Conservation (phyloP, 35 echinoderm and acorn worm genomes). For the Anneissia japonica region DNA sequence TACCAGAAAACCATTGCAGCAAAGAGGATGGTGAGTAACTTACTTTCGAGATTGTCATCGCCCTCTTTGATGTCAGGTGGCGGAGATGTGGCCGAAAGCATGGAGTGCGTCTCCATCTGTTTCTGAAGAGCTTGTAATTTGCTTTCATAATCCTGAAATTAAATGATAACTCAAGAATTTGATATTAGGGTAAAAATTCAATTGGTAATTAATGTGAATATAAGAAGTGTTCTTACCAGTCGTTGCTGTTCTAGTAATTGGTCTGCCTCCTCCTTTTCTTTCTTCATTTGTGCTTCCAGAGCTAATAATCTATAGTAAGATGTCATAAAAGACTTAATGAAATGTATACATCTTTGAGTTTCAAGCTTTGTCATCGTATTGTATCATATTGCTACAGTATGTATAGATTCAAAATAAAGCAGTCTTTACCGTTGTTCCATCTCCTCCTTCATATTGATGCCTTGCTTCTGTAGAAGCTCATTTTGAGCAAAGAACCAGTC, state of each 20-base stretch:
- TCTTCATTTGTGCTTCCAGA: constrained; percentile 94
- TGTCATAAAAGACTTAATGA: no score
- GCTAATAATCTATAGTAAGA: constrained; percentile 61
- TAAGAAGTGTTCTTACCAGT: constrained; percentile 50
- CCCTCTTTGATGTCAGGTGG: constrained; percentile 69
- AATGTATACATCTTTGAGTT: no score
- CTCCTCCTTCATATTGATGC: constrained; percentile 96
- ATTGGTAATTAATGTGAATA: neutral
- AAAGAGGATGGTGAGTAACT: constrained; percentile 94
- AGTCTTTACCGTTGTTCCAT: constrained; percentile 88
- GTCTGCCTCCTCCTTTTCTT: constrained; percentile 96
- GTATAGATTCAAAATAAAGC: neutral
- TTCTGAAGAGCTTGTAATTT: constrained; percentile 86
- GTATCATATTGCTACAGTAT: neutral
- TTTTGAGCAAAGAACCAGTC: constrained; percentile 93
- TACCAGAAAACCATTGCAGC: constrained; percentile 84
- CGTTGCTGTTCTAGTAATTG: constrained; percentile 86
- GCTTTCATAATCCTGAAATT: constrained; percentile 78
- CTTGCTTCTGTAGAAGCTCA: constrained; percentile 87
- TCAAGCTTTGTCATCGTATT: no score
- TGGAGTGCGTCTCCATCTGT: constrained; percentile 74
- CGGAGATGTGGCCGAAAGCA: constrained; percentile 63
- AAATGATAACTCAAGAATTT: neutral
- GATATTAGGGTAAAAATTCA: neutral
- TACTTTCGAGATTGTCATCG: constrained; percentile 90